Conservation (phyloP, 2,113 vertebrate species). For the Chionis minor region DNA sequence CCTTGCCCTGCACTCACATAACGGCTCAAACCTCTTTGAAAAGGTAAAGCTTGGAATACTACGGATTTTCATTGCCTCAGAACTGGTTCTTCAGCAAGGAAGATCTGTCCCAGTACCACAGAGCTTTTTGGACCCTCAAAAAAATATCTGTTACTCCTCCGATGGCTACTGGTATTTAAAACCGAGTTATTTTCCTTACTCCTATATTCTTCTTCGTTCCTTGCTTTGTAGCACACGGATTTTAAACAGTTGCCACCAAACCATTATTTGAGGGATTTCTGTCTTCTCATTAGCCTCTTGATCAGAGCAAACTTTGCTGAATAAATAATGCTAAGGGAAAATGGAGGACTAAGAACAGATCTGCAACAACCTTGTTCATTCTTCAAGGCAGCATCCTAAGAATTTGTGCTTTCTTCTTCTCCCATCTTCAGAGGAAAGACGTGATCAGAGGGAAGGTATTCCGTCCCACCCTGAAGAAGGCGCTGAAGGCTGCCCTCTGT, state of each 20-base stretch:
- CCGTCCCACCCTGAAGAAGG: neutral
- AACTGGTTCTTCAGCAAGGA: neutral
- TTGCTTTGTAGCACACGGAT: neutral
- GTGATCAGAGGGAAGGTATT: neutral
- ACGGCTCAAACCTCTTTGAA: neutral
- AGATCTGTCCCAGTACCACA: neutral
- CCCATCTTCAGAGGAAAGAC: neutral
- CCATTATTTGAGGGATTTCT: neutral
- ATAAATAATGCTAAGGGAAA: neutral
- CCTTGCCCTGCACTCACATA: neutral
- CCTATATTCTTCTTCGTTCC: neutral
- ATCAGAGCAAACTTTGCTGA: neutral
- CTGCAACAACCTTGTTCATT: neutral
- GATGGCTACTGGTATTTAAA: neutral
- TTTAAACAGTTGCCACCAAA: neutral
- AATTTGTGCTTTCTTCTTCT: neutral
- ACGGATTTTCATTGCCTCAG: fast-evolving
- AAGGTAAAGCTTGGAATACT: neutral
- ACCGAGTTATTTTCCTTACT: neutral
- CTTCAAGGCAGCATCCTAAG: neutral
- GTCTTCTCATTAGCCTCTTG: neutral
- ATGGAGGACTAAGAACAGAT: fast-evolving
- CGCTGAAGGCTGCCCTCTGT: neutral
- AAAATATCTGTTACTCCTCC: neutral
- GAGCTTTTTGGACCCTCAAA: neutral